Conservation (phyloP, 2,113 vertebrate species). For the Lanius ludovicianus region DNA sequence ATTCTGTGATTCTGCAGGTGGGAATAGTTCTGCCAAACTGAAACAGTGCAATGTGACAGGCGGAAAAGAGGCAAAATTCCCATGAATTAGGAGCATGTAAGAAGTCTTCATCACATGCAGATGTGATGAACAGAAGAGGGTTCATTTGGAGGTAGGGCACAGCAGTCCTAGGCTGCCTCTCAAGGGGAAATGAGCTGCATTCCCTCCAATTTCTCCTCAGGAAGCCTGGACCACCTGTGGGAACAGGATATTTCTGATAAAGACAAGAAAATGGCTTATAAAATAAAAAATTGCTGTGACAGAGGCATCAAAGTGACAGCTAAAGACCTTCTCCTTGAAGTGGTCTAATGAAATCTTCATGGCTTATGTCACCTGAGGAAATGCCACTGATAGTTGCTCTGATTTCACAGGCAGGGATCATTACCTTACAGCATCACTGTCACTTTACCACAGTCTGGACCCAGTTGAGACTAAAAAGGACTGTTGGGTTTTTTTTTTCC, state of each 20-base stretch:
- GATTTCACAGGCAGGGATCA: not conserved
- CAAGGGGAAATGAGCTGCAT: not conserved
- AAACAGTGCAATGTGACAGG: fast-evolving
- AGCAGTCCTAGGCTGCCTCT: not conserved
- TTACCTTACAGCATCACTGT: not conserved
- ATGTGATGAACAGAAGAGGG: not conserved
- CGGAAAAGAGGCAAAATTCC: not conserved
- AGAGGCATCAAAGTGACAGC: not conserved
- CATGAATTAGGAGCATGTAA: not conserved
- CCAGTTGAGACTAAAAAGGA: not conserved
- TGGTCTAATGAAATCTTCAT: not conserved
- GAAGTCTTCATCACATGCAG: not conserved
- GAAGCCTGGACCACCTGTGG: not conserved
- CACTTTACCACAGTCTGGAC: not conserved
- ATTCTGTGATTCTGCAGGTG: no score
- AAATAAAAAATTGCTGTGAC: not conserved
- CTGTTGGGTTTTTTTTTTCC: not conserved
- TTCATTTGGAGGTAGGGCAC: not conserved
- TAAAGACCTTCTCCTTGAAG: not conserved
- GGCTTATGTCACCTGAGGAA: not conserved
- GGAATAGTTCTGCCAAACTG: not conserved
- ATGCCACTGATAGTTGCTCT: not conserved
- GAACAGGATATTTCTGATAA: not conserved
- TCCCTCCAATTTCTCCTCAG: not conserved
- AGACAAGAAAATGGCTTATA: not conserved